A percentile compares a stretch with the other conserved stretches of the same genome.
Evolutionary conservation across 2,888 invertebrate species (phyloP).

Genomic region (Oscheius onirici): DNA sequence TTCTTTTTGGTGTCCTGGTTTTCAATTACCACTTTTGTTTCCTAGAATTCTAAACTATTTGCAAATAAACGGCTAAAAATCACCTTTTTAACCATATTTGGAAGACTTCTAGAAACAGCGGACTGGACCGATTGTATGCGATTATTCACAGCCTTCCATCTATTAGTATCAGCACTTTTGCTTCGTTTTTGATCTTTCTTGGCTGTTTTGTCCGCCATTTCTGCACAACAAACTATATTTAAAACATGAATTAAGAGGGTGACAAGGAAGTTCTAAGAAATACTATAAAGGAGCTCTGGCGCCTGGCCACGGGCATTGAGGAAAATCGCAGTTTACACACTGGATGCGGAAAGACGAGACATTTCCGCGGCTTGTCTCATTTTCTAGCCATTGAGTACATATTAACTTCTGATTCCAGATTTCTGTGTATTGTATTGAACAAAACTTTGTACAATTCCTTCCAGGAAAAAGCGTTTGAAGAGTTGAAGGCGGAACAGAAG

Average conservation of each 20-base stretch:
- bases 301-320: background rate
- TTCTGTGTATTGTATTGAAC: no score
- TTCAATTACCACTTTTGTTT: constrained; percentile 27
- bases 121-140: constrained; percentile 49
- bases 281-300: no score
- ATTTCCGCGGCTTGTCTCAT: constrained; percentile 29
- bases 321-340: constrained; percentile 26
- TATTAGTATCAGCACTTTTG: constrained; percentile 48
- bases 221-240: no score
- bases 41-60: background rate
- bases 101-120: constrained; percentile 55
- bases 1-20: constrained; percentile 26
- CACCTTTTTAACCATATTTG: constrained; percentile 45
- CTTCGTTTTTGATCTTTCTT: constrained; percentile 38
- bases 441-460: no score
- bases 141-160: constrained; percentile 51
- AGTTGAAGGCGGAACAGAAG: no score
- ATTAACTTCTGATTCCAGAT: no score
- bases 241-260: background rate
- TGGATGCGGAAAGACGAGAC: constrained; percentile 31
- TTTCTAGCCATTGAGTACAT: constrained; percentile 9
- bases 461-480: no score
- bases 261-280: background rate
- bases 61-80: background rate
- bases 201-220: background rate